Conservation (phyloP, 2,797 vertebrate species). For the Chaetodon trifasciatus region DNA sequence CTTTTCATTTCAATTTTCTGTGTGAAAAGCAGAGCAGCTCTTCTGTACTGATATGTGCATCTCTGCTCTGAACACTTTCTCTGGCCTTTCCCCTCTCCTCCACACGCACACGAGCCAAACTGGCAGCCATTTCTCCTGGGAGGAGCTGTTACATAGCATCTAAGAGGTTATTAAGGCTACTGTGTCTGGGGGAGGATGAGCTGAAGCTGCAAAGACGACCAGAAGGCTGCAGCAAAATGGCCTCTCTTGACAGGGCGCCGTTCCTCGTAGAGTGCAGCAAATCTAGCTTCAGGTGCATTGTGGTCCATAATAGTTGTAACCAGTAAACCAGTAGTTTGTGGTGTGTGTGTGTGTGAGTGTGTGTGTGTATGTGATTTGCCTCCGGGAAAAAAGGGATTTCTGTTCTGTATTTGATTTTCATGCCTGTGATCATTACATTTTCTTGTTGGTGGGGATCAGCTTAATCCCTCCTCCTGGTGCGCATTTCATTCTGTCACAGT, state of each 20-base stretch:
- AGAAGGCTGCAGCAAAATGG: slow-evolving; percentile 65
- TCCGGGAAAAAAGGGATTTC: slow-evolving; percentile 26
- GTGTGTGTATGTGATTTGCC: slow-evolving; percentile 24
- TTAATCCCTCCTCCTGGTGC: slow-evolving; percentile 60
- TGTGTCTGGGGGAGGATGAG: slow-evolving; percentile 56
- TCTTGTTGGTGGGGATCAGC: slow-evolving; percentile 63
- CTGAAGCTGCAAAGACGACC: slow-evolving; percentile 64
- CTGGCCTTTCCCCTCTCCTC: slow-evolving; percentile 26
- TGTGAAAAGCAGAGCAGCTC: neutral
- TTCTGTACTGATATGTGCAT: slow-evolving; percentile 27
- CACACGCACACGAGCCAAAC: slow-evolving; percentile 18
- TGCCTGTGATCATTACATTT: slow-evolving; percentile 69
- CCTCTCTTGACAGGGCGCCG: slow-evolving; percentile 36
- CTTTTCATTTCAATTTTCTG: neutral
- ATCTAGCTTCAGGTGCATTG: slow-evolving; percentile 48
- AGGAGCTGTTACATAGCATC: slow-evolving; percentile 67
- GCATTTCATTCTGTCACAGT: slow-evolving; percentile 60
- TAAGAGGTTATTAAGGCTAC: slow-evolving; percentile 70
- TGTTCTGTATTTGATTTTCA: slow-evolving; percentile 60
- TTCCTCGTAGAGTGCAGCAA: slow-evolving; percentile 33
- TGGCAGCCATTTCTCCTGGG: slow-evolving; percentile 56
- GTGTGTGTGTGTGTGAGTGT: slow-evolving; percentile 7
- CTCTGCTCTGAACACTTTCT: slow-evolving; percentile 30
- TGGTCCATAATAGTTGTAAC: slow-evolving; percentile 39
- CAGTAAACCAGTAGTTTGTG: slow-evolving; percentile 28